Evolutionary conservation across 2,113 vertebrate species (phyloP).

Genomic region (Eulemur macaco): DNA sequence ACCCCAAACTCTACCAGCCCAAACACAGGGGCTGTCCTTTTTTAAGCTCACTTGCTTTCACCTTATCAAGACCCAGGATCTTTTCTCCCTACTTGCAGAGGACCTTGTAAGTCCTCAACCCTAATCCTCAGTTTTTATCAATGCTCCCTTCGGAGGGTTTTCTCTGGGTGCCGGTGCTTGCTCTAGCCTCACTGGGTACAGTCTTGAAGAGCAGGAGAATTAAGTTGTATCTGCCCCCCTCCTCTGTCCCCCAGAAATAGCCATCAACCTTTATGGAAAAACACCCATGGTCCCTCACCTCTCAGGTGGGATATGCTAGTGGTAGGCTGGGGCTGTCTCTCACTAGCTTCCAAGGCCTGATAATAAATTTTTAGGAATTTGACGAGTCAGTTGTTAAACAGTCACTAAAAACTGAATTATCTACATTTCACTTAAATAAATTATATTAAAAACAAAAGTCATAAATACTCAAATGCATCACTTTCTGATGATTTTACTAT

Average conservation of each 20-base stretch:
- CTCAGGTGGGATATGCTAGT: background rate
- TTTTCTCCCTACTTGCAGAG: background rate
- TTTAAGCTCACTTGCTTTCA: background rate
- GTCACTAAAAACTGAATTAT: background rate
- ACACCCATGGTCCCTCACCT: background rate
- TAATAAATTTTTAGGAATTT: background rate
- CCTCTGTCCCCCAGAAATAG: background rate
- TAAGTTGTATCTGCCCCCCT: background rate
- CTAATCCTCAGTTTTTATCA: background rate
- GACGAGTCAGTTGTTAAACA: background rate
- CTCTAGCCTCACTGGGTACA: background rate
- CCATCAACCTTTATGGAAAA: background rate
- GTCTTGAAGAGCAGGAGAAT: background rate
- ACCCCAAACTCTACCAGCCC: background rate
- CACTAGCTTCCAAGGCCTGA: background rate
- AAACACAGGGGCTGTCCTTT: background rate
- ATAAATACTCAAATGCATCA: background rate
- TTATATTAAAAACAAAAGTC: background rate
- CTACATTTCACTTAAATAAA: background rate
- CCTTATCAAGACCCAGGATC: background rate
- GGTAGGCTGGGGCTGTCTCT: accelerated
- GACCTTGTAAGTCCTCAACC: background rate
- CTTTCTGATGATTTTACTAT: background rate
- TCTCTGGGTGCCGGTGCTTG: background rate
- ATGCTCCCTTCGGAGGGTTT: background rate